Evolutionary conservation across 2,113 vertebrate species (phyloP), one percentile per base, ranked within the genome.

Genomic region (Clupea harengus): DNA sequence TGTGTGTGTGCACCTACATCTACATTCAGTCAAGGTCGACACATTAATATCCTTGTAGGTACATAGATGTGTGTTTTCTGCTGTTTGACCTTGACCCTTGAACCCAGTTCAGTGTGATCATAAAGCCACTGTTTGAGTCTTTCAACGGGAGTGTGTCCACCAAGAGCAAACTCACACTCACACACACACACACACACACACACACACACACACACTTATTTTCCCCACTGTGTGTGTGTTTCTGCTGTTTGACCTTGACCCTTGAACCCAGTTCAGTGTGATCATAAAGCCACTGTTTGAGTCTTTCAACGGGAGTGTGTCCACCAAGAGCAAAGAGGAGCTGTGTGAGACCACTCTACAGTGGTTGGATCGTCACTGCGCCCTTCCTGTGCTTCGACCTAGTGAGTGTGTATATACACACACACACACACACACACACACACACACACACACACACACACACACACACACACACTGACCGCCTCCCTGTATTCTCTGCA

Each of bases 241-340:
- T 64, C 57, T 4, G 64, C 22, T 28, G 0, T 32, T 1, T 28
- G 32, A 60, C 72, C 83, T 67, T 89, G 54, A 89, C 84, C 95
- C 95, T 97, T 98, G 92, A 97, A 93, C 0, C 0, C 90, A 99
- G 98, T 99, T 99, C 92, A 99, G 97, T 90, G 95, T 97, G 89
- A 97, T 99, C 88, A 97, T 99, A 89, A 97, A 97, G 90, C 98
- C 98, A 0, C 94, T 99, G 81, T 99, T 99, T 78, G 98, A 99
- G 90, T 98, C 98, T 0, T 99, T 99, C 93, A 97, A 95, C 84
- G 95, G 92, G 0, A 96, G 95, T 88, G 97, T 99, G 89, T 98
- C 97, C 10, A 98, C 96, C 9, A 90, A 93, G 82, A 99, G 95
- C 94, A 90, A 95, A 81, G 96, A 95, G 1, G 97, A 99, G 85